A percentile compares a stretch with the other conserved stretches of the same genome.
Conservation (phyloP, 2,888 invertebrate genomes). For the Dorcus hopei region DNA sequence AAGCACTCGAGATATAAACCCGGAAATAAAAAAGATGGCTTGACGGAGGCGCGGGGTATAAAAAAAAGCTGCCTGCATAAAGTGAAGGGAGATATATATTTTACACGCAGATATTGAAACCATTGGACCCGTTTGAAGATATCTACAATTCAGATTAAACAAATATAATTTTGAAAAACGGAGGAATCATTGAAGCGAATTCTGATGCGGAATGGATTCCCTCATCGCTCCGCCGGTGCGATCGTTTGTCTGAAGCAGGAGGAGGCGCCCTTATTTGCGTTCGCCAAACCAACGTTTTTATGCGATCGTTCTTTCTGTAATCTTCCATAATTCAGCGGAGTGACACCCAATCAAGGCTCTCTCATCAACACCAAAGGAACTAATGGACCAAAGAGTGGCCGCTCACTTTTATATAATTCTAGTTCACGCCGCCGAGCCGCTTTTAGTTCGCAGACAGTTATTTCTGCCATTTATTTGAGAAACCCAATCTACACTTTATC, state of each 20-base stretch:
- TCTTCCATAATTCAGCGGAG: conserved; percentile 35
- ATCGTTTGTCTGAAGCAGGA: conserved; percentile 35
- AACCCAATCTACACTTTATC: conserved; percentile 37
- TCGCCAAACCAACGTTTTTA: conserved; percentile 30
- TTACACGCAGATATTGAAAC: conserved; percentile 6
- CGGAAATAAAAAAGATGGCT: no score
- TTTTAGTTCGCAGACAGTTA: conserved; percentile 28
- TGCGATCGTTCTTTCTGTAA: conserved; percentile 30
- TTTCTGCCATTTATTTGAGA: conserved; percentile 36
- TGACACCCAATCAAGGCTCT: conserved; percentile 38
- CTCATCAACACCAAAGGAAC: conserved; percentile 36
- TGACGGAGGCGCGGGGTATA: no score
- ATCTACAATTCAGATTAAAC: conserved; percentile 50
- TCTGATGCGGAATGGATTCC: conserved; percentile 38
- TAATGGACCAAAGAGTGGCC: conserved; percentile 44
- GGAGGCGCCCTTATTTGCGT: conserved; percentile 44
- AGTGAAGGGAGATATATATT: background rate
- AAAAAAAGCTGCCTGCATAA: no score
- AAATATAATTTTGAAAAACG: conserved; percentile 48
- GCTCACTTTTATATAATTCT: conserved; percentile 26
- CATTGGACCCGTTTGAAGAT: conserved; percentile 27
- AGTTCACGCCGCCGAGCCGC: conserved; percentile 13
- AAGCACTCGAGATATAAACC: no score
- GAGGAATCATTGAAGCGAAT: conserved; percentile 37
- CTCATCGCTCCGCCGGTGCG: conserved; percentile 23